Conservation (phyloP, 2,888 invertebrate genomes). For the Actias luna region DNA sequence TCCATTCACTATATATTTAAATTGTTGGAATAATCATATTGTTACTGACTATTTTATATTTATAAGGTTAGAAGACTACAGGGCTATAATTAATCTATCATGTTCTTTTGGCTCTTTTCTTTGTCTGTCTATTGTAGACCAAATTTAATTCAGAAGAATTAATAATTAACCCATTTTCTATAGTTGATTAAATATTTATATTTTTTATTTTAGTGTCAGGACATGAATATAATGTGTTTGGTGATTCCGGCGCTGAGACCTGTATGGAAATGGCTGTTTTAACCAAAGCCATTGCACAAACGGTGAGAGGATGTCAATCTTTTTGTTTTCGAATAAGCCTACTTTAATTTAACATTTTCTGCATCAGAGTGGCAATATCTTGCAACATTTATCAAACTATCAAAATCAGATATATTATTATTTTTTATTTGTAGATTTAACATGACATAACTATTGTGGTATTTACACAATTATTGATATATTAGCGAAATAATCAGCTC, state of each 20-base stretch:
- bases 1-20: too few relatives aligned
- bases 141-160: not conserved
- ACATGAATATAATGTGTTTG: constrained; percentile 61
- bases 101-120: too few relatives aligned
- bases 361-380: too few relatives aligned
- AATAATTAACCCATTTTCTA: not conserved
- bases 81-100: too few relatives aligned
- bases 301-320: constrained; percentile 44
- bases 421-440: not conserved
- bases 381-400: too few relatives aligned
- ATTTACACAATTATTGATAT: not conserved
- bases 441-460: not conserved
- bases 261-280: constrained; percentile 58
- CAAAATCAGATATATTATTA: too few relatives aligned
- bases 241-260: constrained; percentile 61
- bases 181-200: not conserved
- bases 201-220: constrained; percentile 54
- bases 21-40: too few relatives aligned
- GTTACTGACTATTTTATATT: too few relatives aligned
- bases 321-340: not conserved
- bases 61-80: too few relatives aligned
- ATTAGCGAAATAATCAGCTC: not conserved
- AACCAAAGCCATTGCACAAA: constrained; percentile 56
- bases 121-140: too few relatives aligned
- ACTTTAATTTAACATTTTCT: not conserved